These are phyloP conservation scores for Galago senegalensis DNA, from an alignment of 2,797 vertebrate species.

Conservation along the genomic window DNA sequence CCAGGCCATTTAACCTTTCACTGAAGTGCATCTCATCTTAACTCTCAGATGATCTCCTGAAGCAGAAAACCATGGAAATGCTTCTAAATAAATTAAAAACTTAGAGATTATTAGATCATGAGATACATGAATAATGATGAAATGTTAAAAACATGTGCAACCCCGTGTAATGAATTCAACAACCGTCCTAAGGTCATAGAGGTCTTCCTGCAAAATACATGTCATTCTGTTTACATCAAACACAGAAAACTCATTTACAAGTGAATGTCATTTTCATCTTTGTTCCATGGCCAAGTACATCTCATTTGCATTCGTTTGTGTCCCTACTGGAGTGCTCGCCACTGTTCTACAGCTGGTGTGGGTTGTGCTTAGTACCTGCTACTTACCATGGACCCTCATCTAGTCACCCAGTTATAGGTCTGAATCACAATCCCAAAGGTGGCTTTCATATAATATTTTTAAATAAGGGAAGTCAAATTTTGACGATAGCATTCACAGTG, in stretches of 20 bases:
- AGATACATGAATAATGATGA: conserved; percentile 36
- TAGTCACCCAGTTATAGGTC: conserved; percentile 28
- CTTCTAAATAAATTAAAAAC: conserved; percentile 64
- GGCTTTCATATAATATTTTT: conserved; percentile 49
- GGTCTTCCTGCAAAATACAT: conserved; percentile 85
- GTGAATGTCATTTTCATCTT: conserved; percentile 90
- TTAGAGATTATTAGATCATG: conserved; percentile 13
- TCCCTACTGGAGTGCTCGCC: conserved; percentile 89
- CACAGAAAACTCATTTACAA: conserved; percentile 93
- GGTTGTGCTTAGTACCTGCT: conserved; percentile 77
- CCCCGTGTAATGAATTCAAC: conserved; percentile 71
- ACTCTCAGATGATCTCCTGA: conserved; percentile 36
- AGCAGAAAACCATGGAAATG: conserved; percentile 39
- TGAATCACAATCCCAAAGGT: conserved; percentile 71
- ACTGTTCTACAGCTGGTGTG: conserved; percentile 92
- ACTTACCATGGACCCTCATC: conserved; percentile 68
- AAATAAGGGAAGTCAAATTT: conserved; percentile 50
- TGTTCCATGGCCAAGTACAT: conserved; percentile 88
- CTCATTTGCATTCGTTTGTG: conserved; percentile 93
- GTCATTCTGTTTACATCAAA: conserved; percentile 93
- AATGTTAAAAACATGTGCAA: conserved; percentile 65
- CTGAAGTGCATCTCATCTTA: conserved; percentile 36
- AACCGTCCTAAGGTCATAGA: conserved; percentile 30
- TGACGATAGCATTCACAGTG: neutral
- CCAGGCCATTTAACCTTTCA: neutral